Base-by-base conservation (phyloP, 2,888 invertebrate genomes). In the Dolichopus griseipennis region DNA sequence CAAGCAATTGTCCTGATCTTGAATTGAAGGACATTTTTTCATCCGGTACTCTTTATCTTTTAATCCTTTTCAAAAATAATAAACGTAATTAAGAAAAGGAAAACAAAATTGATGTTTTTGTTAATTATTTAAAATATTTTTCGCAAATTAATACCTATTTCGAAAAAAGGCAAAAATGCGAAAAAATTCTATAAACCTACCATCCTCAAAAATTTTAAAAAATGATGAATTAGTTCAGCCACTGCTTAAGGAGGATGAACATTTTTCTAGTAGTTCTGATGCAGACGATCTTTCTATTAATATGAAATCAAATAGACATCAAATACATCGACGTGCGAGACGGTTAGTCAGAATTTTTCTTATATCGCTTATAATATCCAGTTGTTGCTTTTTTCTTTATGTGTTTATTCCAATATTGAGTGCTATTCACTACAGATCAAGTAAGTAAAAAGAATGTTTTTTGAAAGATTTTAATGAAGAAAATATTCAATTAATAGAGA, bases 361-460 rank as follows among this genome's bases (percentile, higher is more conserved):
- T 12, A 73, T 74, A 34, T 74, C 71, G 6, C 69, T 76, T 34
- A 62, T 75, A 41, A 69, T 76, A 20, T 72, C 76, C 18, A 69
- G 75, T 64, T 41, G 75, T 34, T 69, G 75, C 63, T 43, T 75
- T 34, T 69, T 78, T n/a, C 69, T 79, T 9, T 69, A 79, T 18
- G 70, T 77, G 27, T 78, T 78, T 71, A 73, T 79, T 71, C 76
- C 77, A 33, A 72, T 79, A 9, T 78, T 75, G 69, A 74, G 76
- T 70, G 75, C 75, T 73, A 73, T 76, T 8, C 76, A 76, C 52
- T 74, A 76, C 66, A 74, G 80, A 43, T 74, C 75, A 69, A 76
- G 80, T 80, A 72, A 73, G 75, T 73, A 7, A 64, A 66, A 18
- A 1, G 5, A 34, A 20, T 37, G 37, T 22, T 18, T 2, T 9